Evolutionary conservation across 2,113 vertebrate genomes (phyloP), one percentile per base, ranked within the genome.

Genomic region (Cheirogaleus medius): DNA sequence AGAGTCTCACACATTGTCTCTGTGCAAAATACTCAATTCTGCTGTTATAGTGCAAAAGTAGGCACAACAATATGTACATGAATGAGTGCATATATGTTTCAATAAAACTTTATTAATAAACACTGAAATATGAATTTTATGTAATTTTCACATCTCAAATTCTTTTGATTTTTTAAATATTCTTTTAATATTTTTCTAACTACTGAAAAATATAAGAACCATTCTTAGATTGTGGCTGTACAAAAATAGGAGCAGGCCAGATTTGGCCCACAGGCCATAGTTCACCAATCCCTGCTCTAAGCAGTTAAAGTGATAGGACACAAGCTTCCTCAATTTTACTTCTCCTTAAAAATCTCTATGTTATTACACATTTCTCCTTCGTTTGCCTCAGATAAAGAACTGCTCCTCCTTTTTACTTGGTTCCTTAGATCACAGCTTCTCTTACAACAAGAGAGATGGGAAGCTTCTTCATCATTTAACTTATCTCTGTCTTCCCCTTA

Each of bases 21-120:
- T 64, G 56, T n/a, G 52, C 47, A 91, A 96, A 85, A 39, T 74
- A 68, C 8, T 87, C 56, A 90, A 84, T 29, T 90, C 69, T 47
- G 47, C 32, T 82, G 58, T 37, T 91, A 17, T 18, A 73, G 12
- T 54, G 56, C 20, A 66, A 91, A 87, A 60, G n/a, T n/a, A 91
- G 68, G 21, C 68, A 76, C 27, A 52, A 42, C n/a, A 66, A 64
- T 27, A 90, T 6, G 27, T 25, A 90, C 20, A 68, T 8, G 68
- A 32, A 56, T 80, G n/a, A 71, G 25, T 63, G 27, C 60, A n/a
- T 44, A 37, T 92, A 20, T 54, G 8, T 83, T 25, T 63, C 54
- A 91, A 47, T 71, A 85, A 85, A 94, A 96, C 54, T 92, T 77
- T 78, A 94, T 60, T 84, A 49, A 86, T 17, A 29, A n/a, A 77